Evolutionary conservation across 1,140 invertebrate species (phyloP).

Genomic region (Camponotus vicinus): DNA sequence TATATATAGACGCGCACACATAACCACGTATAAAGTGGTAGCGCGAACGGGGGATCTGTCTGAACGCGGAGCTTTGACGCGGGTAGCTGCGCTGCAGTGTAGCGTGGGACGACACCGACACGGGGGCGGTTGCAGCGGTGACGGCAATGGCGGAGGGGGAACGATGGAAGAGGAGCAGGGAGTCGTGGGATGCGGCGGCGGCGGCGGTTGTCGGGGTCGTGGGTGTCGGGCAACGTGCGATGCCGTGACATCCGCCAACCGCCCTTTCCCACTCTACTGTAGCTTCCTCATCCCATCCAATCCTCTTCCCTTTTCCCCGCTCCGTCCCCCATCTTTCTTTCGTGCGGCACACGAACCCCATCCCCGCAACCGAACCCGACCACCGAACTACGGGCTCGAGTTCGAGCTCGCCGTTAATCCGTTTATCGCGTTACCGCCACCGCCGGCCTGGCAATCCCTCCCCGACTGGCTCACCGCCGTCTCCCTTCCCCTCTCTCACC

Average conservation of each 20-base stretch:
- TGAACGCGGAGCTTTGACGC: slow-evolving; percentile 67
- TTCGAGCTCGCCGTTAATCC: slow-evolving; percentile 84
- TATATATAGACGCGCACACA: slow-evolving; percentile 1
- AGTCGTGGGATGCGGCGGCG: slow-evolving; percentile 50
- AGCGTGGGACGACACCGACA: slow-evolving; percentile 58
- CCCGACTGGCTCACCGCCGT: slow-evolving; percentile 62
- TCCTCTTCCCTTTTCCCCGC: slow-evolving; percentile 30
- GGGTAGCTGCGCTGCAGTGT: slow-evolving; percentile 66
- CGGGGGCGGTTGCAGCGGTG: slow-evolving; percentile 52
- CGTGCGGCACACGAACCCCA: slow-evolving; percentile 70
- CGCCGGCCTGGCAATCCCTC: slow-evolving; percentile 79
- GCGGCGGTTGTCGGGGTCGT: slow-evolving; percentile 68
- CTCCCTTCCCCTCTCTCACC: background rate
- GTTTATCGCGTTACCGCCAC: slow-evolving; percentile 85
- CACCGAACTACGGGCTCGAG: slow-evolving; percentile 79
- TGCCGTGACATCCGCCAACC: slow-evolving; percentile 78
- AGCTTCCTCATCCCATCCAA: slow-evolving; percentile 21
- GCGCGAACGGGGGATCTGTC: slow-evolving; percentile 49
- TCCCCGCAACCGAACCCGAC: slow-evolving; percentile 72
- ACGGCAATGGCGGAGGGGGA: slow-evolving; percentile 23
- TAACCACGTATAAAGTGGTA: background rate
- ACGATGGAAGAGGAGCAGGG: background rate
- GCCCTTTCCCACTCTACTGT: slow-evolving; percentile 58
- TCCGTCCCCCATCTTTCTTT: slow-evolving; percentile 50
- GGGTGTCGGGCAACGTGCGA: slow-evolving; percentile 80